phyloP scores from a whole-genome alignment of 2,797 vertebrate genomes.

The Silurus aristotelis region DNA sequence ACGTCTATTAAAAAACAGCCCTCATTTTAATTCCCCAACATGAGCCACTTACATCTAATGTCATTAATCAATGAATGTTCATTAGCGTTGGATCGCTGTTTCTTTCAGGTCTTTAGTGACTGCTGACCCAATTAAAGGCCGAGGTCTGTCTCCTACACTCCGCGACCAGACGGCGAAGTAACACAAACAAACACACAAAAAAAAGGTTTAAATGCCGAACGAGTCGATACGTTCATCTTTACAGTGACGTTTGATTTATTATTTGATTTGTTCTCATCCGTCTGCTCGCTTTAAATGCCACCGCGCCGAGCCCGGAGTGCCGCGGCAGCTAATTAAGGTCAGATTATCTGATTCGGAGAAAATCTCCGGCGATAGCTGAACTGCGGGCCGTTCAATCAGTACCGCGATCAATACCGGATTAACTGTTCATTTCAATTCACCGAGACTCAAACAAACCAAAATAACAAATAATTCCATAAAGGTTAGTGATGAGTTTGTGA shows the following conservation, averaged over 20 bases:
- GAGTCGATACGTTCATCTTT: slow-evolving; percentile 64
- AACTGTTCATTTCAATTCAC: not conserved
- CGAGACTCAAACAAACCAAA: not conserved
- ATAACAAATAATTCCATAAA: not conserved
- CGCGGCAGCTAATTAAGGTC: slow-evolving; percentile 50
- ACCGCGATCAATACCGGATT: slow-evolving; percentile 20
- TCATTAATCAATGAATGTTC: slow-evolving; percentile 55
- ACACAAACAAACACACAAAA: slow-evolving; percentile 22
- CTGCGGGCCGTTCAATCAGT: slow-evolving; percentile 21
- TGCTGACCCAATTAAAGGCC: slow-evolving; percentile 37
- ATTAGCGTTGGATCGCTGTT: slow-evolving; percentile 36
- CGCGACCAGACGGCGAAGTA: not conserved
- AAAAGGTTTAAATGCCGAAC: slow-evolving; percentile 36
- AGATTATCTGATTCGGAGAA: slow-evolving; percentile 44
- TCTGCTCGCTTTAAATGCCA: slow-evolving; percentile 66
- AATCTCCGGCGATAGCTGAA: slow-evolving; percentile 17
- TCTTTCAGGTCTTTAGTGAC: slow-evolving; percentile 23
- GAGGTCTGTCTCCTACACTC: slow-evolving; percentile 12
- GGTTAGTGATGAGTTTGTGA: not conserved
- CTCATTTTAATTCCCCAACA: slow-evolving; percentile 54
- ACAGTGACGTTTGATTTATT: slow-evolving; percentile 57
- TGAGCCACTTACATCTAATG: slow-evolving; percentile 49
- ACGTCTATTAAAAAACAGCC: slow-evolving; percentile 35
- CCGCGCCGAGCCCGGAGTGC: slow-evolving; percentile 47
- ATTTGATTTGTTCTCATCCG: slow-evolving; percentile 11